phyloP scores from a whole-genome alignment of 1,140 invertebrate genomes.

The Aphaenogaster rudis region DNA sequence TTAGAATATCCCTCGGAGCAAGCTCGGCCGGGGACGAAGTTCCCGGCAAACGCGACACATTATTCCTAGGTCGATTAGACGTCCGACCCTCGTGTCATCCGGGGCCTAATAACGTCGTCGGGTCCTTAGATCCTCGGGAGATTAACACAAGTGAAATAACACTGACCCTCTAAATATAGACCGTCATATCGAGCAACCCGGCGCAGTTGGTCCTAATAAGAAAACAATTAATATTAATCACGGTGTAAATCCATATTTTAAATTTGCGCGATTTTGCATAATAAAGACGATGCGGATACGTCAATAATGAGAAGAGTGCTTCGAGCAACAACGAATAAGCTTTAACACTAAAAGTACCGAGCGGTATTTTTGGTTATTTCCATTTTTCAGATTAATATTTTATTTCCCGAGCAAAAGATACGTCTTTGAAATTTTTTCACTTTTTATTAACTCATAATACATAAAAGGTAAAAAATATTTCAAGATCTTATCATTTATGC shows the following conservation, averaged over 20 bases:
- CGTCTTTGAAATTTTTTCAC: too few relatives aligned
- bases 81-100: constrained; percentile 45
- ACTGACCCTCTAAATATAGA: constrained; percentile 18
- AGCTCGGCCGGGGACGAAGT: constrained; percentile 46
- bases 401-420: too few relatives aligned
- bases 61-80: constrained; percentile 69
- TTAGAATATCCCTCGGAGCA: constrained; percentile 76
- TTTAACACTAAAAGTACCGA: too few relatives aligned
- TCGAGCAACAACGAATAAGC: too few relatives aligned
- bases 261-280: too few relatives aligned
- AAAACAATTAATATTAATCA: not conserved
- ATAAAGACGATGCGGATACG: too few relatives aligned
- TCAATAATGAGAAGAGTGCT: too few relatives aligned
- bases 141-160: constrained; percentile 57
- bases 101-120: constrained; percentile 60
- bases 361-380: too few relatives aligned
- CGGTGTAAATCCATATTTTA: not conserved
- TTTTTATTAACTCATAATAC: too few relatives aligned
- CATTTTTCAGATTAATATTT: too few relatives aligned
- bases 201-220: not conserved
- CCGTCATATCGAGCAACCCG: not conserved
- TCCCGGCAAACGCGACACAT: constrained; percentile 59
- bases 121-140: constrained; percentile 25
- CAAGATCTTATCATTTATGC: too few relatives aligned
- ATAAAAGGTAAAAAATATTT: too few relatives aligned